These are phyloP conservation scores for Stegostoma tigrinum DNA, from an alignment of 2,113 vertebrate species.

Conservation along the genomic window DNA sequence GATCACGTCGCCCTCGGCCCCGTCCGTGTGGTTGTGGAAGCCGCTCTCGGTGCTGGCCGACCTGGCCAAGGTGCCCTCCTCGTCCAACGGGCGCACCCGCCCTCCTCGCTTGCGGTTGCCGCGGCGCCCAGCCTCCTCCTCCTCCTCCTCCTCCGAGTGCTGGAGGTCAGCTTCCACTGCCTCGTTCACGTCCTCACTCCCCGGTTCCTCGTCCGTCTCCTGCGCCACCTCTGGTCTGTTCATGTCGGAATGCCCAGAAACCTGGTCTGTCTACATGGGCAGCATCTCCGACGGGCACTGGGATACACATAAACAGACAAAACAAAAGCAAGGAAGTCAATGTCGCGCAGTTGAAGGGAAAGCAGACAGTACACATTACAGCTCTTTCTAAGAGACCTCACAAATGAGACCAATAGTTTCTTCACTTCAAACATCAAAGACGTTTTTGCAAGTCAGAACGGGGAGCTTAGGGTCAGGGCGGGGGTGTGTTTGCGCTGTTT, in stretches of 20 bases:
- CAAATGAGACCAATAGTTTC: not conserved
- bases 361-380: not conserved
- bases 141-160: slow-evolving; percentile 56
- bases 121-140: slow-evolving; percentile 44
- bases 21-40: slow-evolving; percentile 89
- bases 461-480: no score
- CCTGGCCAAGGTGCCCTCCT: slow-evolving; percentile 72
- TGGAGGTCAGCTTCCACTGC: slow-evolving; percentile 72
- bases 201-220: slow-evolving; percentile 63
- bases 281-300: slow-evolving; percentile 60
- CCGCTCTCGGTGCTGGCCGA: slow-evolving; percentile 91
- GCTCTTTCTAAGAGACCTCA: slow-evolving; percentile 8
- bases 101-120: slow-evolving; percentile 32
- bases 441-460: no score
- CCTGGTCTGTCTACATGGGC: slow-evolving; percentile 51
- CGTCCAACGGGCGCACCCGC: slow-evolving; percentile 53
- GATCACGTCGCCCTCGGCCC: slow-evolving; percentile 78
- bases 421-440: not conserved
- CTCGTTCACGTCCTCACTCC: slow-evolving; percentile 62
- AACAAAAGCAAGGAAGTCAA: slow-evolving; percentile 21
- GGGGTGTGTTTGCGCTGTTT: no score
- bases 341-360: not conserved
- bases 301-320: slow-evolving; percentile 38
- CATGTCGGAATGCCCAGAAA: slow-evolving; percentile 60
- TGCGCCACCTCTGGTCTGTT: slow-evolving; percentile 67